These are phyloP conservation scores for Drosophila multiciliata DNA, from an alignment of 2,888 invertebrate genomes.

Conservation along the genomic window DNA sequence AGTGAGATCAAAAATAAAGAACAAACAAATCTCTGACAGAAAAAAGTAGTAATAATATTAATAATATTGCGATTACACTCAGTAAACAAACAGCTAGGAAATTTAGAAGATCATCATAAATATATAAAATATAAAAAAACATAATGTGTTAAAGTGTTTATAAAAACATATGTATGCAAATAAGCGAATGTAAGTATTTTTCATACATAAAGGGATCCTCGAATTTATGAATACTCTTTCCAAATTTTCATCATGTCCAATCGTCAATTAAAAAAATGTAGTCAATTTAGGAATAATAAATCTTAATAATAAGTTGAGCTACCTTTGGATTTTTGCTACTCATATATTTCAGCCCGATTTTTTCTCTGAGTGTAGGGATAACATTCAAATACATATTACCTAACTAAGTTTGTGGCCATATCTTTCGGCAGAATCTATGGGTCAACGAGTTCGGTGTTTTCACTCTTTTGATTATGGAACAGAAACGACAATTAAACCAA, in stretches of 20 bases:
- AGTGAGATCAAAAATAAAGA: neutral
- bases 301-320: neutral
- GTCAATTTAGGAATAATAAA: neutral
- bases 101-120: neutral
- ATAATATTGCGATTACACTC: conserved; percentile 5
- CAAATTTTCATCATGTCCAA: fast-evolving
- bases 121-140: neutral
- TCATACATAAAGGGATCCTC: neutral
- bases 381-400: conserved; percentile 13
- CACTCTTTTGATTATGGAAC: conserved; percentile 29
- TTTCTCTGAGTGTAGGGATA: neutral
- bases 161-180: neutral
- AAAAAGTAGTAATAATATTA: neutral
- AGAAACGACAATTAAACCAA: conserved; percentile 52
- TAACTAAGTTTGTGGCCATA: neutral
- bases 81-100: fast-evolving
- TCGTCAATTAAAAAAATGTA: neutral
- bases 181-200: neutral
- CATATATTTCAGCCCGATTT: fast-evolving
- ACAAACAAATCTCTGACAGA: neutral
- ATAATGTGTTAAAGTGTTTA: too few relatives aligned
- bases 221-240: neutral
- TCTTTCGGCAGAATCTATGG: conserved; percentile 19
- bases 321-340: neutral
- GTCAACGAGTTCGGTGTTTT: conserved; percentile 9